A percentile compares a stretch with the other conserved stretches of the same genome.
Evolutionary conservation across 2,113 vertebrate species (phyloP).

Genomic region (Ciconia boyciana): DNA sequence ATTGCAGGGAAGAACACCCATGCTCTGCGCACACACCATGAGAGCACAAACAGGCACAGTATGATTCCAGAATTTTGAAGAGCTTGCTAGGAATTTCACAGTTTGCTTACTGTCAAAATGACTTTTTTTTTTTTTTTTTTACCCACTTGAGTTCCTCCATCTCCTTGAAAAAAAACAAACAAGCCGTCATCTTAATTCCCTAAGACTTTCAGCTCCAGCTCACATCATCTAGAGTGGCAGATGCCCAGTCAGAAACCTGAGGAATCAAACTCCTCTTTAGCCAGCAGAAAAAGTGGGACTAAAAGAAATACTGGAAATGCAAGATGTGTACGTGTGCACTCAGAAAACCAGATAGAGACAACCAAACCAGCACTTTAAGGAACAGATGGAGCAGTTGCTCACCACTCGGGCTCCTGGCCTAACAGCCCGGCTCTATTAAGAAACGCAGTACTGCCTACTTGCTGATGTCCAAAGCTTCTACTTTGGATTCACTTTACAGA

Average conservation of each 20-base stretch:
- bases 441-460: background rate
- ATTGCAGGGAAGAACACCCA: background rate
- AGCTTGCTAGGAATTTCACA: slow-evolving; percentile 24
- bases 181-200: background rate
- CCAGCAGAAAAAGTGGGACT: background rate
- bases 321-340: background rate
- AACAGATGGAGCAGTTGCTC: background rate
- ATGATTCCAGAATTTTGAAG: slow-evolving; percentile 6
- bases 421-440: background rate
- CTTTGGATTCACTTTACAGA: background rate
- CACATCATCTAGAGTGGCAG: background rate
- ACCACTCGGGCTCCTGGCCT: background rate
- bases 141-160: background rate
- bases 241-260: background rate
- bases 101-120: slow-evolving; percentile 11
- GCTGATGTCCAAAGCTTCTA: background rate
- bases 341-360: background rate
- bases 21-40: background rate
- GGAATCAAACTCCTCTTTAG: background rate
- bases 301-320: background rate
- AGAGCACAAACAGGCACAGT: slow-evolving; percentile 1
- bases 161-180: background rate
- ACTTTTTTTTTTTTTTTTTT: background rate
- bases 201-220: background rate
- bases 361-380: background rate